Percentiles rank a stretch among this genome's conserved stretches.
These are phyloP conservation scores for Connochaetes taurinus DNA, from an alignment of 2,113 vertebrate genomes.

Conservation along the genomic window DNA sequence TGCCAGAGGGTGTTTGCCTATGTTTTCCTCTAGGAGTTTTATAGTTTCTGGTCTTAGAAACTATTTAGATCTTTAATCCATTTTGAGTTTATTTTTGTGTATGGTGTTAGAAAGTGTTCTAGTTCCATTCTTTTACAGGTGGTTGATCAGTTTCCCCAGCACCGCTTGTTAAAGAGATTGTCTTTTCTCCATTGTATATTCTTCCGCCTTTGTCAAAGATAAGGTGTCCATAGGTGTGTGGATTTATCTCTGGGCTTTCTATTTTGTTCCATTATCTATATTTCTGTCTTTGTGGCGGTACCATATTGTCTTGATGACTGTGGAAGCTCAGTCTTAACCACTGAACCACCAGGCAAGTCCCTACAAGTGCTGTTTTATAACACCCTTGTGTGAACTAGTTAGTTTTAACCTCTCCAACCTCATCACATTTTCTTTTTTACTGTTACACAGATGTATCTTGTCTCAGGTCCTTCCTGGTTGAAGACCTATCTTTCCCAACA, in stretches of 20 bases:
- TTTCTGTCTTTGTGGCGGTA: neutral
- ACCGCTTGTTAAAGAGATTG: neutral
- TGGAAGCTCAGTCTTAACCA: neutral
- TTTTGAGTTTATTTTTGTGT: neutral
- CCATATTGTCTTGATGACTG: neutral
- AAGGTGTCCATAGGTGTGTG: neutral
- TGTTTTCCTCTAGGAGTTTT: neutral
- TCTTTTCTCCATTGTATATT: neutral
- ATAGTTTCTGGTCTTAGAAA: neutral
- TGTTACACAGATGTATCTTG: neutral
- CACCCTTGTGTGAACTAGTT: neutral
- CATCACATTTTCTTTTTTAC: neutral
- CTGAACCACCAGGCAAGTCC: neutral
- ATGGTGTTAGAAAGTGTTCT: neutral
- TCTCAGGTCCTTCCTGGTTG: neutral
- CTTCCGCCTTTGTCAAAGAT: neutral
- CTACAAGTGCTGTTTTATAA: neutral
- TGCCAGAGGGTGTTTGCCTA: neutral
- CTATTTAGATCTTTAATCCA: neutral
- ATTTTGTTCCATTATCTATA: neutral
- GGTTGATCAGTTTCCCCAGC: neutral
- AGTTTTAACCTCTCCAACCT: neutral
- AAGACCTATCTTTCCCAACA: neutral
- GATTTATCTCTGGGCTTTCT: neutral
- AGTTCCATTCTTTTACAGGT: neutral